Conservation (phyloP, 92 coral and sea anemone genomes). For the Porites rus region DNA sequence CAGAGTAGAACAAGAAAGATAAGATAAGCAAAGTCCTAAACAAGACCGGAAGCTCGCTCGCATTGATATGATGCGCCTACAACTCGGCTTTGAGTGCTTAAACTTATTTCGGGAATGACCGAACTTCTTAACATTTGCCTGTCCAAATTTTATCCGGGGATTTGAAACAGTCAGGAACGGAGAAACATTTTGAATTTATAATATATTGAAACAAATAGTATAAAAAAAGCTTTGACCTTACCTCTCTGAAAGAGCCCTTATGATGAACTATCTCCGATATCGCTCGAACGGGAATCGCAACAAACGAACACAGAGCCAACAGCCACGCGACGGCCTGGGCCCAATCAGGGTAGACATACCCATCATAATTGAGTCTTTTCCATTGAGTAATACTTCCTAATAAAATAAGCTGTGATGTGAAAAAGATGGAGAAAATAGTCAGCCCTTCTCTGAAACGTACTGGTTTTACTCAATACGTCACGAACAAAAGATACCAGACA, state of each 20-base stretch:
- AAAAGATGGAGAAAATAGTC: background rate
- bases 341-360: conserved; percentile 78
- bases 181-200: too few relatives aligned
- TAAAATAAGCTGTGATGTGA: conserved; percentile 61
- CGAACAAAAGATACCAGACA: too few relatives aligned
- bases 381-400: conserved; percentile 76
- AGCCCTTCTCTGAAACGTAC: background rate
- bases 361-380: conserved; percentile 62
- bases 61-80: too few relatives aligned
- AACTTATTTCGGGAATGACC: too few relatives aligned
- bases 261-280: conserved; percentile 45
- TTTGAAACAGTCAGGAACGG: too few relatives aligned
- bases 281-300: conserved; percentile 68
- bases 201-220: too few relatives aligned
- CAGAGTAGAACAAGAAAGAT: background rate
- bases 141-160: too few relatives aligned
- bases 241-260: conserved; percentile 68
- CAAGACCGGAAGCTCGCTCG: too few relatives aligned
- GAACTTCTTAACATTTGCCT: too few relatives aligned
- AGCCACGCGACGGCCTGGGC: conserved; percentile 78
- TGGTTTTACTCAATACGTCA: background rate
- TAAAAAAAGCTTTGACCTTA: background rate
- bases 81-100: too few relatives aligned
- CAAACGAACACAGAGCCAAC: conserved; percentile 66
- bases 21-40: too few relatives aligned